A percentile compares a stretch with the other conserved stretches of the same genome.
Evolutionary conservation across 2,888 invertebrate genomes (phyloP).

Genomic region (Caradrina kadenii): DNA sequence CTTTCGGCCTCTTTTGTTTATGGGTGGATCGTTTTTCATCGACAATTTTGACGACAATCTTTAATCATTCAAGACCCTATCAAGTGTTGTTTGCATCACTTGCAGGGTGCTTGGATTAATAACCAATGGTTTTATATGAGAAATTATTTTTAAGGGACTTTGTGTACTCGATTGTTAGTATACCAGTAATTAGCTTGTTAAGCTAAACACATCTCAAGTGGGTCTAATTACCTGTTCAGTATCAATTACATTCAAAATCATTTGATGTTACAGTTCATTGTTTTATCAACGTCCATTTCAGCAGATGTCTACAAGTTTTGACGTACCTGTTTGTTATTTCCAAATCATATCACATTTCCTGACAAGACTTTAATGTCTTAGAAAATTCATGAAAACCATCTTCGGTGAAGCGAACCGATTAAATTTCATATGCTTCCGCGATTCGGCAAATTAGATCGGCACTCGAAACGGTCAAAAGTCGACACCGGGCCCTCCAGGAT

Average conservation of each 20-base stretch:
- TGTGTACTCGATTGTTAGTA: not conserved
- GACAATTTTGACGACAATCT: slow-evolving; percentile 58
- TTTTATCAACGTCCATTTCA: slow-evolving; percentile 2
- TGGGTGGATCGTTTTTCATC: slow-evolving; percentile 59
- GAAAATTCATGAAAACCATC: slow-evolving; percentile 60
- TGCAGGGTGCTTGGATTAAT: not conserved
- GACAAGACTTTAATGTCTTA: slow-evolving; percentile 59
- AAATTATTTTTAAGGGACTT: not conserved
- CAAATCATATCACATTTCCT: slow-evolving; percentile 9
- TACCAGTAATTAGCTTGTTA: not conserved
- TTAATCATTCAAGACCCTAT: slow-evolving; percentile 51
- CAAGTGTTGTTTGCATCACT: slow-evolving; percentile 28
- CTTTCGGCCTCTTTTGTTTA: slow-evolving; percentile 58
- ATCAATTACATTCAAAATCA: slow-evolving; percentile 11
- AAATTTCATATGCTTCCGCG: slow-evolving; percentile 88
- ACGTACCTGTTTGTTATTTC: slow-evolving; percentile 7
- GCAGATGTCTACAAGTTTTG: not conserved
- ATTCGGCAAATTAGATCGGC: slow-evolving; percentile 88
- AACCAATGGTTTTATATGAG: not conserved
- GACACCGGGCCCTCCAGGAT: slow-evolving; percentile 83
- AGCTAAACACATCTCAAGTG: not conserved
- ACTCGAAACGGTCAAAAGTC: slow-evolving; percentile 89
- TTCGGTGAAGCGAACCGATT: slow-evolving; percentile 77
- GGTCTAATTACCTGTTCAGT: not conserved
- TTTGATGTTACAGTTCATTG: slow-evolving; percentile 12